Evolutionary conservation across 1,140 invertebrate genomes (phyloP).

Genomic region (Chrysopa pallens): DNA sequence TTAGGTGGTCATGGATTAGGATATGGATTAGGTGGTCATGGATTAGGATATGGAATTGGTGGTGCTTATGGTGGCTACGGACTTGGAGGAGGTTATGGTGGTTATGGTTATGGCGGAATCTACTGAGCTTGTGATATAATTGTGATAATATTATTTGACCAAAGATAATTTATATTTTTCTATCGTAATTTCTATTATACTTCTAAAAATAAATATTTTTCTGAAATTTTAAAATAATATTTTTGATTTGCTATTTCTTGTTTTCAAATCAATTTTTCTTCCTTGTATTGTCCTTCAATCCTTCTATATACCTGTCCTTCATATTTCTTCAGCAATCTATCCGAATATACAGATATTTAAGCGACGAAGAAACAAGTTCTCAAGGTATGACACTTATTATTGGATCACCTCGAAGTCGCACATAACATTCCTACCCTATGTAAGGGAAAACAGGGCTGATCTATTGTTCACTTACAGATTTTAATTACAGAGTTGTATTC

Average conservation of each 20-base stretch:
- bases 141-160: background rate
- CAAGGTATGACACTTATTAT: too few relatives aligned
- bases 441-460: too few relatives aligned
- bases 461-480: too few relatives aligned
- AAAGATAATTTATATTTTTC: background rate
- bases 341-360: too few relatives aligned
- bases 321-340: too few relatives aligned
- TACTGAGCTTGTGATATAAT: background rate
- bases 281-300: too few relatives aligned
- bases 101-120: background rate
- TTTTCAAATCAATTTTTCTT: background rate
- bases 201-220: background rate
- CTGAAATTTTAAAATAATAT: background rate
- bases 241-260: background rate
- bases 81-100: slow-evolving; percentile 5
- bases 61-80: slow-evolving; percentile 8
- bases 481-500: too few relatives aligned
- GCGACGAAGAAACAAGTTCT: too few relatives aligned
- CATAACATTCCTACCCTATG: too few relatives aligned
- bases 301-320: too few relatives aligned
- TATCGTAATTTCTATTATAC: background rate
- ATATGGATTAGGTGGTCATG: slow-evolving; percentile 4
- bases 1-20: slow-evolving; percentile 6
- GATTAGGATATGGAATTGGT: slow-evolving; percentile 6
- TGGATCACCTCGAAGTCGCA: too few relatives aligned